Evolutionary conservation across 2,888 invertebrate genomes (phyloP), one percentile per base, ranked within the genome.

Genomic region (Leucozona laternaria): DNA sequence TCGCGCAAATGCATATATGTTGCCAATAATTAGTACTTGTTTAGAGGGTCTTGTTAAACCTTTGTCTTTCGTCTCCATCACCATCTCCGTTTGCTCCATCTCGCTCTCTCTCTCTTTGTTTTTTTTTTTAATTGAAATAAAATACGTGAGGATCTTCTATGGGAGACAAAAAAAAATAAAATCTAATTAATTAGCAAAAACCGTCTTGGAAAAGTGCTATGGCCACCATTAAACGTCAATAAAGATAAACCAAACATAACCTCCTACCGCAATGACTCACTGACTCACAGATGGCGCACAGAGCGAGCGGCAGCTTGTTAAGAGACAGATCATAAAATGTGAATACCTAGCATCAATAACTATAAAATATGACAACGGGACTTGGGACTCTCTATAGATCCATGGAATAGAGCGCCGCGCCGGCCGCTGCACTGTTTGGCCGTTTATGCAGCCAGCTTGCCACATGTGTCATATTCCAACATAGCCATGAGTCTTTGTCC

Each of bases 21-120:
- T 89, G 86, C 88, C 83, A 88, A 88, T 89, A 89, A 89, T 89
- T 89, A 89, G 89, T 88, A 79, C 88, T 88, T 88, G 88, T 88
- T 89, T 84, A 73, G 89, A 79, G 76, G 84, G 37, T 53, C 78
- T 78, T 78, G 81, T 86, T 81, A 73, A 8, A 20, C 70, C 57
- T 75, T 75, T 31, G 53, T 53, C n/a, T 17, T 17, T 1, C 31
- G 34, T 31, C 60, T 55, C 22, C n/a, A n/a, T 60, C 20, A 17
- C 31, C 55, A 15, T 17, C 8, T 15, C 25, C 2, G 4, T 7
- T 8, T 2, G n/a, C 0, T 7, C 25, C 8, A 1, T 15, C 4
- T 31, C 37, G 1, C 25, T 40, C 25, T 37, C 20, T 8, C 17
- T 31, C 13, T 7, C 0, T 10, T 17, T 34, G 1, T 37, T 20